Conservation (phyloP, 2,888 invertebrate species). For the Serripes groenlandicus region DNA sequence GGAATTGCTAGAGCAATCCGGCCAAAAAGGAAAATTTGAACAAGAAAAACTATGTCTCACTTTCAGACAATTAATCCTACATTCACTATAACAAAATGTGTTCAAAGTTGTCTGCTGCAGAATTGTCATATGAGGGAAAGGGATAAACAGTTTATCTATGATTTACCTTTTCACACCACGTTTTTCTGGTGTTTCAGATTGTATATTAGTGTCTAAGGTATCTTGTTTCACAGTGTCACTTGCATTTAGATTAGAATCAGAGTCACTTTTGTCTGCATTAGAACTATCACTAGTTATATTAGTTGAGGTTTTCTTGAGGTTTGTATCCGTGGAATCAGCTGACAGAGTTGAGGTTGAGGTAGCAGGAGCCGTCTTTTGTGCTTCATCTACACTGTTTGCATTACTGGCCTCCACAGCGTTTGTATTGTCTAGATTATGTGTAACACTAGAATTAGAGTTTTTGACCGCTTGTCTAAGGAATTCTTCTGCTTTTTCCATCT, state of each 20-base stretch:
- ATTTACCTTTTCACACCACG: constrained; percentile 70
- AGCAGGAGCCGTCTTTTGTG: background rate
- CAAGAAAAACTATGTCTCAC: too few relatives aligned
- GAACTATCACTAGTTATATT: constrained; percentile 24
- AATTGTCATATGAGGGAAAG: too few relatives aligned
- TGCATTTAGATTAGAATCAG: constrained; percentile 29
- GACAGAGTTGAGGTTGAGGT: constrained; percentile 22
- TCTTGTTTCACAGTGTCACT: constrained; percentile 20
- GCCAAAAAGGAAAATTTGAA: too few relatives aligned
- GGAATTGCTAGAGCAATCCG: too few relatives aligned
- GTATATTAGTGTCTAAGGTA: constrained; percentile 8
- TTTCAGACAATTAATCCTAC: too few relatives aligned
- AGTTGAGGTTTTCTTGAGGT: constrained; percentile 20
- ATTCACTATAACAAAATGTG: too few relatives aligned
- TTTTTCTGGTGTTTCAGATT: constrained; percentile 59
- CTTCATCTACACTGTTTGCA: background rate
- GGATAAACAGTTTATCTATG: too few relatives aligned
- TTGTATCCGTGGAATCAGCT: constrained; percentile 10
- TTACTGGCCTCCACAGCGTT: constrained; percentile 12
- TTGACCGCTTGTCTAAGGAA: constrained; percentile 61
- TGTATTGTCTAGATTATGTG: constrained; percentile 34
- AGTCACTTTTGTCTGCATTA: constrained; percentile 20
- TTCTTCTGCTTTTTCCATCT: constrained; percentile 61
- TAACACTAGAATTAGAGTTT: constrained; percentile 39
- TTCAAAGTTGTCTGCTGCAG: too few relatives aligned